A percentile compares a stretch with the other conserved stretches of the same genome.
Conservation (phyloP, 2,888 invertebrate species). For the Aporophyla lueneburgensis region DNA sequence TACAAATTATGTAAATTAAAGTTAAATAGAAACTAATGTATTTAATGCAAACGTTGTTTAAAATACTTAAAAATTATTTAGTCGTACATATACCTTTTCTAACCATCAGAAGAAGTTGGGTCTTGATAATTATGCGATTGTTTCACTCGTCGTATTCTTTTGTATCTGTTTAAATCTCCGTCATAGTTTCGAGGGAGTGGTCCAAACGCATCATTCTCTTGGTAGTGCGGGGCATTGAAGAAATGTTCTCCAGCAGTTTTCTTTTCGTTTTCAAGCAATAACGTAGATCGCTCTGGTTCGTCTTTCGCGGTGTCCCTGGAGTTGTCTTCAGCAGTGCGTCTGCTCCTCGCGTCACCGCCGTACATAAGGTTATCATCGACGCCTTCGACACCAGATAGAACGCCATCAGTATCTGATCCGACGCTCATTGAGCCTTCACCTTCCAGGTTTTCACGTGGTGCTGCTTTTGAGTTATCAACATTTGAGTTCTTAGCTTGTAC, state of each 20-base stretch:
- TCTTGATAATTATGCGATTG: conserved; percentile 67
- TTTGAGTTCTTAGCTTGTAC: conserved; percentile 51
- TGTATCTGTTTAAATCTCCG: conserved; percentile 81
- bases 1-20: conserved; percentile 64
- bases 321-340: conserved; percentile 72
- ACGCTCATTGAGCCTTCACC: conserved; percentile 72
- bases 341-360: conserved; percentile 75
- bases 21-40: conserved; percentile 66
- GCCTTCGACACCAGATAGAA: conserved; percentile 83
- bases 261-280: conserved; percentile 66
- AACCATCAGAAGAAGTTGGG: conserved; percentile 51
- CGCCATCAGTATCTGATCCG: conserved; percentile 84
- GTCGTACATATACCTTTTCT: conserved; percentile 35
- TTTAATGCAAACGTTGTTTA: conserved; percentile 62
- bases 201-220: conserved; percentile 83
- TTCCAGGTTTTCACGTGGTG: conserved; percentile 66
- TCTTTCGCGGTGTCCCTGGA: conserved; percentile 53
- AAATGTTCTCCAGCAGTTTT: conserved; percentile 70
- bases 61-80: conserved; percentile 67
- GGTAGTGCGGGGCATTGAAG: conserved; percentile 75
- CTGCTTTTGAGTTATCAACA: conserved; percentile 60
- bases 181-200: conserved; percentile 79
- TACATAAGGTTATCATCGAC: conserved; percentile 86
- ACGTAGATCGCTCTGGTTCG: conserved; percentile 66
- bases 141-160: conserved; percentile 84